Evolutionary conservation across 1,140 invertebrate species (phyloP), one percentile per base, ranked within the genome.

Genomic region (Drosophila cardini): DNA sequence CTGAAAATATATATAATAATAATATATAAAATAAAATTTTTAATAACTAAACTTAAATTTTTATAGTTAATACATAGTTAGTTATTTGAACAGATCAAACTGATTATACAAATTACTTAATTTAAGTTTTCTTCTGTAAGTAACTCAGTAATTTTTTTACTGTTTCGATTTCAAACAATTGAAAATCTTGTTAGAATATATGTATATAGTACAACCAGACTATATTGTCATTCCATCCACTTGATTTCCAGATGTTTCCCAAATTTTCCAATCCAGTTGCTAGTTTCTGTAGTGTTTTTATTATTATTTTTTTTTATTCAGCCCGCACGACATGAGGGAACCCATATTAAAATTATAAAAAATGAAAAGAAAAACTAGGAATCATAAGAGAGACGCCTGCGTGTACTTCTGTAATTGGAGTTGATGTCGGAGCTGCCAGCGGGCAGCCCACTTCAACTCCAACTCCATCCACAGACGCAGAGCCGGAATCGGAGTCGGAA

Each of bases 331-430:
- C 70, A 55, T 72, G 74, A 48, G 63, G 48, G 57, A 79, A 62
- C 40, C 63, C 65, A 81, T 78, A 71, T 79, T 70, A 82, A 81
- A 78, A 62, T 69, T 75, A 45, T 76, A 63, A 61, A 61, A 71
- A 42, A 64, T 36, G 10, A 70, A 56, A 18, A 61, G 45, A 45
- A 76, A 79, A 83, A 78, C 85, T 87, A 78, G 56, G 76, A 86
- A 87, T 87, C 83, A 87, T 87, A 86, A 87, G 62, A 87, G 79
- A 87, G 83, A 87, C 83, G 84, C 84, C 79, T 89, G 76, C 83
- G 84, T 86, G 83, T 86, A 87, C 83, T 86, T 83, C 84, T 86
- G 82, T 86, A 86, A 86, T 86, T 86, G 84, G 79, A 87, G 84
- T 86, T 86, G 79, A 86, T 87, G 83, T 87, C 78, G 83, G 79